These are phyloP conservation scores for Caenorhabditis latens DNA, from an alignment of 1,140 invertebrate genomes.

Conservation along the genomic window DNA sequence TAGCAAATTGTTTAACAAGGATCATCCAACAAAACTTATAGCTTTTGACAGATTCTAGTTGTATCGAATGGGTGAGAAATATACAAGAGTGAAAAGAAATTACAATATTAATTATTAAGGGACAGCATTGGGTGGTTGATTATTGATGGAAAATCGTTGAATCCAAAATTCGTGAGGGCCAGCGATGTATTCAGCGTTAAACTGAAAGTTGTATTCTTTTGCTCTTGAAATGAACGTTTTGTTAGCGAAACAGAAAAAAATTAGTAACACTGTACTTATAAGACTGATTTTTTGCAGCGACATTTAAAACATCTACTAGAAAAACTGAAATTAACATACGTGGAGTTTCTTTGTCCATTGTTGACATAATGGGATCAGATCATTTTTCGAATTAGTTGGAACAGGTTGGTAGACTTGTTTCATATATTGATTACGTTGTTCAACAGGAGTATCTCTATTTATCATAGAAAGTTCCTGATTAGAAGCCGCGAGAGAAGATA, in stretches of 20 bases:
- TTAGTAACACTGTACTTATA: no score
- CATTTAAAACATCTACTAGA: no score
- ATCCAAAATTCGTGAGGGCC: background rate
- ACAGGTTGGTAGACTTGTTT: background rate
- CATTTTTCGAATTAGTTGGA: background rate
- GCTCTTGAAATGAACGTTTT: no score
- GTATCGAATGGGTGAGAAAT: background rate
- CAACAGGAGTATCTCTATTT: constrained; percentile 6
- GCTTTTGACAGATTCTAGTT: background rate
- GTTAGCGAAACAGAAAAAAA: no score
- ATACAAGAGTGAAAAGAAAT: background rate
- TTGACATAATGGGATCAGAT: background rate
- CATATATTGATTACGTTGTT: constrained; percentile 9
- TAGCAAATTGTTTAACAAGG: constrained; percentile 47
- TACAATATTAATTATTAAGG: constrained; percentile 10
- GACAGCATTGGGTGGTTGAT: background rate
- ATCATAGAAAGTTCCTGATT: constrained; percentile 40
- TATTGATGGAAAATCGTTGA: background rate
- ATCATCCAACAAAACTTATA: background rate
- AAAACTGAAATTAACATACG: background rate
- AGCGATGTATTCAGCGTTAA: background rate
- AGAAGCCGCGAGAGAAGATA: constrained; percentile 8
- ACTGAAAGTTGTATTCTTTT: background rate
- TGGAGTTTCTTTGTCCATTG: background rate
- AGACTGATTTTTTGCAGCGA: no score